Evolutionary conservation across 2,888 invertebrate species (phyloP), one percentile per base, ranked within the genome.

Genomic region (Lithophane semibrunnea): DNA sequence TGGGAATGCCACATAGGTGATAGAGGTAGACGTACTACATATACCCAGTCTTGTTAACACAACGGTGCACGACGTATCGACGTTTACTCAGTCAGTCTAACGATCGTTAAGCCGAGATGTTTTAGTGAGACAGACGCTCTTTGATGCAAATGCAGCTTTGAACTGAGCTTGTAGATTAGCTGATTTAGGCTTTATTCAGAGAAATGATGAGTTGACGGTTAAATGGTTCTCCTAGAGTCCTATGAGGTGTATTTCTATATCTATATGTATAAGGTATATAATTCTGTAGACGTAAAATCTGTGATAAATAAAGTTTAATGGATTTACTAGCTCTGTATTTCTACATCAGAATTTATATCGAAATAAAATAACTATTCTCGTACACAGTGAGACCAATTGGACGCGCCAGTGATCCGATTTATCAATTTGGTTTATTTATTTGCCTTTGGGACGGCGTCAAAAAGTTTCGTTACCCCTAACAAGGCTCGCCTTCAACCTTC

Each of bases 11-110:
- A 44, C 54, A 72, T 61, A 83, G 12, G 29, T 63, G 66, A 73
- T 69, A 75, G 56, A 82, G 69, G 71, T 69, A 75, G 56, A 82
- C 44, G 44, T 56, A 68, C 47, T 82, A 67, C 54, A 52, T 52
- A 75, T 29, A 74, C 37, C 8, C 37, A 18, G 63, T 42, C 56
- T 69, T 85, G 83, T 85, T 83, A 68, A 78, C 44, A 77, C 52
- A 85, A 80, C 83, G 80, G 85, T 83, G 71, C 75, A 69, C 73
- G 58, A 75, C 67, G 77, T 69, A 85, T 83, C 75, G 63, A 67
- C 75, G 77, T 86, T 83, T 83, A 80, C 80, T 61, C 69, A 80
- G 82, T 60, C 75, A 60, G 76, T 18, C 60, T 61, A 60, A 58
- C 60, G 77, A 74, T 78, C 68, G 64, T 79, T 77, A 84, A 82